These are phyloP conservation scores for Lutjanus erythropterus DNA, from an alignment of 2,113 vertebrate genomes.

Conservation along the genomic window DNA sequence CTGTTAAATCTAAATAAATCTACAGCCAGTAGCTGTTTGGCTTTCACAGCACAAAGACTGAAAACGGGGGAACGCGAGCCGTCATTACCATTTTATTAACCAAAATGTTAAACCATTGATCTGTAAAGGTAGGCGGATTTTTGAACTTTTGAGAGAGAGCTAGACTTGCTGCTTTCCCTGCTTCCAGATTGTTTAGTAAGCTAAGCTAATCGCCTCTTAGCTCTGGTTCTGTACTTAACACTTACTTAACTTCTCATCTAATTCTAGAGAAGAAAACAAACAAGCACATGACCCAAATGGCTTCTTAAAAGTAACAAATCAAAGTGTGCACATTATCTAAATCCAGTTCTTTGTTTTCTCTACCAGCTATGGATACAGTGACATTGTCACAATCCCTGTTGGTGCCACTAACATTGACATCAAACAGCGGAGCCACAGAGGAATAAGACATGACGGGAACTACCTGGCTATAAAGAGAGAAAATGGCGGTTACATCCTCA, in stretches of 20 bases:
- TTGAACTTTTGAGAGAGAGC: neutral
- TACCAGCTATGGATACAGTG: slow-evolving; percentile 93
- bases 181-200: neutral
- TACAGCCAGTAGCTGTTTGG: neutral
- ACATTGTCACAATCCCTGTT: slow-evolving; percentile 93
- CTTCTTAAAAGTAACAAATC: neutral
- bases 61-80: neutral
- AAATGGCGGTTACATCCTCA: slow-evolving; percentile 91
- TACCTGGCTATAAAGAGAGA: slow-evolving; percentile 92
- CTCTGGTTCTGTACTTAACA: neutral
- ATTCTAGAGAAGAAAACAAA: neutral
- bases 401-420: slow-evolving; percentile 96
- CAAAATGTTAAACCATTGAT: neutral
- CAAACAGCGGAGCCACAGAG: slow-evolving; percentile 94
- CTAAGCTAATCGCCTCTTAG: neutral
- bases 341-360: slow-evolving; percentile 25
- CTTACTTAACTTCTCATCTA: neutral
- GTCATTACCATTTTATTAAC: too few species aligned
- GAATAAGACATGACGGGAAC: slow-evolving; percentile 91
- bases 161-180: neutral
- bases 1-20: too few species aligned
- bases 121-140: neutral
- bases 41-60: neutral
- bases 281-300: neutral
- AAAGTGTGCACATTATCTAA: neutral